phyloP scores from a whole-genome alignment of 2,113 vertebrate species.

The Antigone vipio region DNA sequence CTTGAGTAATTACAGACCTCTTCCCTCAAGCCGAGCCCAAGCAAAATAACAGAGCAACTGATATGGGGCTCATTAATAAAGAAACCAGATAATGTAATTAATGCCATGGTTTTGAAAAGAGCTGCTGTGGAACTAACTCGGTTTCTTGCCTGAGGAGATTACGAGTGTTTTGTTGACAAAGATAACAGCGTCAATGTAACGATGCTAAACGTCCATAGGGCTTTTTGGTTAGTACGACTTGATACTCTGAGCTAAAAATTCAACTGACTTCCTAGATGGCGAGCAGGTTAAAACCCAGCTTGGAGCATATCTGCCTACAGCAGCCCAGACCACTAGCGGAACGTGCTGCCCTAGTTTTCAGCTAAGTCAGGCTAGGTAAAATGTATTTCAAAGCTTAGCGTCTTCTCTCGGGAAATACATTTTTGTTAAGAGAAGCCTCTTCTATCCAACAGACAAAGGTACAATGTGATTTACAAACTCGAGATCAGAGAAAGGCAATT shows the following conservation, averaged over 20 bases:
- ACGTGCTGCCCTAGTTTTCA: background rate
- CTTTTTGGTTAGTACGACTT: background rate
- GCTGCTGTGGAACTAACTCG: background rate
- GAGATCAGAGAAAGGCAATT: background rate
- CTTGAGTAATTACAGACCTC: slow-evolving; percentile 23
- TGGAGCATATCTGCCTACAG: background rate
- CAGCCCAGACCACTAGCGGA: background rate
- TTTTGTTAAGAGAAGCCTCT: background rate
- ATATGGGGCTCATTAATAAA: background rate
- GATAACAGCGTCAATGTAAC: background rate
- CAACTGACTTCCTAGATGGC: background rate
- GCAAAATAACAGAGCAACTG: background rate
- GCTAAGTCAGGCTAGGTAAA: background rate
- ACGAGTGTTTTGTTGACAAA: background rate
- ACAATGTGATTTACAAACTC: background rate
- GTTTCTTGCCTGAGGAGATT: background rate
- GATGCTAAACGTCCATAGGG: background rate
- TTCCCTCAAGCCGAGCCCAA: background rate
- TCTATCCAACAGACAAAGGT: background rate
- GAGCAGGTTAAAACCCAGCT: background rate
- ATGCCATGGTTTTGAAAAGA: background rate
- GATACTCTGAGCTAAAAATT: background rate
- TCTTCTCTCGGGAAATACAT: background rate
- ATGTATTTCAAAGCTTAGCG: background rate
- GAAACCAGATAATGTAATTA: background rate